Evolutionary conservation across 1,140 invertebrate species (phyloP), one percentile per base, ranked within the genome.

Genomic region (Theocolax elegans): DNA sequence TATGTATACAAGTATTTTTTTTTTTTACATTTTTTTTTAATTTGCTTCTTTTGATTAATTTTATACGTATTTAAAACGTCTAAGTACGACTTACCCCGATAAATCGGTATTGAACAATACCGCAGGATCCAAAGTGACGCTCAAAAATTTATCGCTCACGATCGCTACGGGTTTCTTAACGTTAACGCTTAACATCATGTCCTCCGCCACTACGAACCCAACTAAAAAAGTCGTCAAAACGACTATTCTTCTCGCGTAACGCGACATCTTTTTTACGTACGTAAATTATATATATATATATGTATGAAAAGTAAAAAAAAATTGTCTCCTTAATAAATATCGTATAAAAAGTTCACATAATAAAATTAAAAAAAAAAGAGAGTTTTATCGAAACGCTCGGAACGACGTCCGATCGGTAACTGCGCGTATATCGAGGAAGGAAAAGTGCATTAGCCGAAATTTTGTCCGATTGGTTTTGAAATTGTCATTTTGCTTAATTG

Each of bases 111-210:
- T 76, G 19, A 87, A 72, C 35, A 89, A 71, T 25, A 81, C 80
- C 42, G 85, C 82, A 0, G 89, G 89, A 78, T 91, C 89, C 10
- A 91, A 77, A 3, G 89, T 88, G 58, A 91, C 84, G 76, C 90
- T 91, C n/a, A 92, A 77, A 81, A 91, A 92, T 67, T 86, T 88
- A 3, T 85, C 86, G 72, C 87, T 88, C 0, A 89, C 87, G 40
- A 85, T 65, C 46, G 89, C 85, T 7, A 87, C 71, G n/a, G 86
- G 83, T 12, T 83, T 85, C 15, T 87, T 87, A 10, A 74, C 58
- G 31, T 82, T 75, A 12, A 87, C 49, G 23, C 78, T 79, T 8
- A 86, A 53, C 29, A 75, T 71, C 15, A 81, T 46, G 54, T 83
- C 75, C 27, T 82, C 76, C 0, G 25, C 68, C 19, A 51, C 13